phyloP scores from a whole-genome alignment of 2,113 vertebrate species.

The Myotis davidii region DNA sequence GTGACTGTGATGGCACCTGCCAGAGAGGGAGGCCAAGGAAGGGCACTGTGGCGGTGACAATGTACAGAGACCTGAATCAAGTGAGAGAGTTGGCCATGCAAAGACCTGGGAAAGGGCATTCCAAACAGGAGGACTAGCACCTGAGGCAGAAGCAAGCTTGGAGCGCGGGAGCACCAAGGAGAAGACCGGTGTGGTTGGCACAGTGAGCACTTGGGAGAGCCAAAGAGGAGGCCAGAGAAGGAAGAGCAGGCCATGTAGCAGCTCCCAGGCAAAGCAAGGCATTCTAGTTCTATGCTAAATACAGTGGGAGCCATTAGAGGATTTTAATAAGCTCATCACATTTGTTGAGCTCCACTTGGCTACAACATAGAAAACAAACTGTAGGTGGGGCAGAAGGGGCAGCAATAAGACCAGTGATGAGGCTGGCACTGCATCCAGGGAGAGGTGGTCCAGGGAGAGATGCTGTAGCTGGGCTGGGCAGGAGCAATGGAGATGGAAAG shows the following conservation, averaged over 20 bases:
- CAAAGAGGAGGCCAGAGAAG: neutral
- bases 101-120: neutral
- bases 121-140: neutral
- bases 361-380: neutral
- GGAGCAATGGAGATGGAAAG: neutral
- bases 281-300: neutral
- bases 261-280: neutral
- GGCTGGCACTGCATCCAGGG: neutral
- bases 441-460: neutral
- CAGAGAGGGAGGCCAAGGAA: accelerated
- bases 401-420: neutral
- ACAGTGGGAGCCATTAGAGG: neutral
- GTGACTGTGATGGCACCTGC: neutral
- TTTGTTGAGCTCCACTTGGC: neutral
- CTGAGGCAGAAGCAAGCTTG: neutral
- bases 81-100: accelerated
- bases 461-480: neutral
- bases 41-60: neutral
- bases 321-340: neutral
- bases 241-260: accelerated
- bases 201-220: neutral
- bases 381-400: neutral
- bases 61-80: neutral
- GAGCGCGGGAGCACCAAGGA: no score
- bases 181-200: neutral